Evolutionary conservation across 2,888 invertebrate genomes (phyloP), one percentile per base, ranked within the genome.

Genomic region (Candidula unifasciata): DNA sequence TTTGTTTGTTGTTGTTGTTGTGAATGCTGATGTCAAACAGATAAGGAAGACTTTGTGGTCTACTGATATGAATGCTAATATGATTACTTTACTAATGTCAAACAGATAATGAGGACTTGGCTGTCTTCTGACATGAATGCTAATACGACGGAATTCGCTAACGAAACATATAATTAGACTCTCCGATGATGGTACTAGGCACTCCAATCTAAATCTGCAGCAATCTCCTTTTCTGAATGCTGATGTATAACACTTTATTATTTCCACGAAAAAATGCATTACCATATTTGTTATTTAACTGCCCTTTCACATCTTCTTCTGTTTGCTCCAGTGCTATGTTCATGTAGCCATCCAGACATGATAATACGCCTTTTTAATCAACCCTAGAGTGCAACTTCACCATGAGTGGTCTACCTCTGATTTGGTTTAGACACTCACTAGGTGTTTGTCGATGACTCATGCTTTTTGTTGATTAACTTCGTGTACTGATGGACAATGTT

Each of bases 211-310:
- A 30, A 21, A 27, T 18, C 52, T 37, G 6, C 99, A 97, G 30
- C 57, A 89, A 88, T 85, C 91, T 88, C 83, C 91, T 88, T 82
- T 91, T 91, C 87, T 91, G 91, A 66, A 90, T 91, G 80, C 90
- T 90, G 73, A 91, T 91, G 86, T 91, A 91, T 52, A 91, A 83
- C 27, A 91, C 91, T 91, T 99, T 99, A 95, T 99, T 99, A 94
- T 99, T 99, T 69, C 99, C 99, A 89, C 99, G 95, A 89, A 99
- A 99, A 93, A 99, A 99, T 0, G 99, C 99, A 95, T 99, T 99
- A 0, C 99, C 99, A 93, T 99, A 99, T 94, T 99, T 99, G 93
- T 99, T 99, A 94, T 99, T 99, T 54, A 99, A 94, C 93, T 99
- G 98, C 0, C 99, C 99, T 92, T 99, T 99, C 0, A 98, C 97